Percentiles rank a stretch among this genome's conserved stretches.
These are phyloP conservation scores for Lithophane socia DNA, from an alignment of 2,888 invertebrate species.

Conservation along the genomic window DNA sequence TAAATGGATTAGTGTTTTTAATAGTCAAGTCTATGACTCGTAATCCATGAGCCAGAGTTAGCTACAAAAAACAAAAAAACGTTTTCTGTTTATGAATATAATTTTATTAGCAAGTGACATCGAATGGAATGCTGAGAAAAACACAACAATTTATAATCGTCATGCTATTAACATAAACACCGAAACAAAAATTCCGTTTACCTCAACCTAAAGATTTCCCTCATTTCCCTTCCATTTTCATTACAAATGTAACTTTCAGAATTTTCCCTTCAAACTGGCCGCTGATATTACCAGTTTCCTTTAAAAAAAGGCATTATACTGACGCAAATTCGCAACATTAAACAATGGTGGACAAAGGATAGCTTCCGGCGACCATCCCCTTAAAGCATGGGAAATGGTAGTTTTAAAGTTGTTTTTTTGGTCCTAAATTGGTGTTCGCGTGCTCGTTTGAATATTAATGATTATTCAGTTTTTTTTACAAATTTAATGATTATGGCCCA, in stretches of 20 bases:
- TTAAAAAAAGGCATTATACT: conserved; percentile 49
- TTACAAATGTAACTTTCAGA: conserved; percentile 44
- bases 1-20: not conserved
- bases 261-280: conserved; percentile 32
- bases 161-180: conserved; percentile 19
- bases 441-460: conserved; percentile 25
- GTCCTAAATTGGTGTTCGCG: not conserved
- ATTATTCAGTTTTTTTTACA: not conserved
- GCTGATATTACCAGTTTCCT: conserved; percentile 44
- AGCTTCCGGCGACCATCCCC: conserved; percentile 45
- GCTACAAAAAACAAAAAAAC: no score
- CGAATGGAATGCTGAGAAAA: not conserved
- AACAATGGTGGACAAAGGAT: conserved; percentile 61
- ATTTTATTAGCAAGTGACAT: not conserved
- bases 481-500: no score
- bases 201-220: conserved; percentile 20
- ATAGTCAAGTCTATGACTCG: no score
- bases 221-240: no score
- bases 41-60: no score
- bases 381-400: conserved; percentile 46
- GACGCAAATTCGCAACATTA: conserved; percentile 60
- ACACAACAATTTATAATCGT: not conserved
- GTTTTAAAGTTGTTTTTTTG: conserved; percentile 48
- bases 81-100: not conserved
- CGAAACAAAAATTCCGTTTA: conserved; percentile 7